Base-by-base conservation (phyloP, 1,140 invertebrate species). In the Cecropterus lyciades region DNA sequence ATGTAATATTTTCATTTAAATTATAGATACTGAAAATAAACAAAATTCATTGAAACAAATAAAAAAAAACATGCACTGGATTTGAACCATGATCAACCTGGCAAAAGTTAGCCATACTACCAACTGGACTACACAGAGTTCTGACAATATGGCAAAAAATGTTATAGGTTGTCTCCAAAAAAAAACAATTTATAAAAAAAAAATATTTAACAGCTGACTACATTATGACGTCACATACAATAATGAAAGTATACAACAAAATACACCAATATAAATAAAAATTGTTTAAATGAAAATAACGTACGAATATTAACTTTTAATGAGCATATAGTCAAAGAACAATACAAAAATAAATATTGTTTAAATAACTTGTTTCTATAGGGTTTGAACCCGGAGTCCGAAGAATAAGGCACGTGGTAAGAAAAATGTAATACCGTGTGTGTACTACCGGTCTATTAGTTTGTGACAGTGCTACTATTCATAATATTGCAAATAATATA, bases 71-170 rank as follows among this genome's bases (percentile, higher is more conserved):
- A 62, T 42, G 42, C 16, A 64, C 14, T n/a, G 62, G 73, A 69
- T 55, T 75, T 65, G 78, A 80, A 80, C 78, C 71, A 59, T 53
- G 63, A 51, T 51, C 69, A 59, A 48, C 20, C 40, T 57, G 42
- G 37, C 65, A 72, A 73, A 78, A 73, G 69, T 77, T 69, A 62
- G 69, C 46, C 14, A 45, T 42, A 55, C 48, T 60, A 27, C 55
- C 55, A 57, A 42, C 40, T 14, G 42, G n/a, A 37, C 55, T 45
- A 27, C 13, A 24, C n/a, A 43, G n/a, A 45, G 8, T 42, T 2
- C 24, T 24, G 0, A 10, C 11, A 14, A 10, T 13, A 5, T 0
- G 40, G 40, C 15, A 20, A 45, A 48, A 57, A 57, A 24, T 45
- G 13, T 14, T 14, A 57, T 43, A 45, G 24, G 20, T 10, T 57